Base-by-base conservation (phyloP, 2,113 vertebrate species). In the Gymnorhina tibicen region DNA sequence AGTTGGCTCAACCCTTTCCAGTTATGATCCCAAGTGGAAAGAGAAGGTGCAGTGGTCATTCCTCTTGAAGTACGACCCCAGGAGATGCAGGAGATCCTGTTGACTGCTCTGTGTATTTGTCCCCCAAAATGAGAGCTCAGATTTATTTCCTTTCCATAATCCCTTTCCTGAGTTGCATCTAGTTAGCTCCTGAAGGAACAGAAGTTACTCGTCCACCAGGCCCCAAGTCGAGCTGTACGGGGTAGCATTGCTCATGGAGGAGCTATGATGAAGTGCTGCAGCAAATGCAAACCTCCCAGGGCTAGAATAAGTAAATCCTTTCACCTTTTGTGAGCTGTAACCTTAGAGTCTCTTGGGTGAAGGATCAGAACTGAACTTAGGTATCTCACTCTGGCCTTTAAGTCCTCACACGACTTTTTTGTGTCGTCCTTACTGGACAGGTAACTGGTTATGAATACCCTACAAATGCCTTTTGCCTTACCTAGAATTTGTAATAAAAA, bases 201-300 rank as follows among this genome's bases (percentile, higher is more conserved):
- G 46, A 44, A 66, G 10, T 52, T 32, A 32, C 20, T 21, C 42
- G 41, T 52, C 37, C 11, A 20, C 11, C 13, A 35, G 30, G 27
- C 47, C 6, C 18, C 41, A 46, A 13, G 41, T 4, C 0, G 5
- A 42, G 47, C 3, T 72, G 28, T 8, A 6, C 0, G 0, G 26
- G 24, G 28, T 7, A 46, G 18, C 20, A 3, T 22, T 32, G 30
- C n/a, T 49, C 8, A 2, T 9, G 37, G 26, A 46, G 16, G 58
- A 49, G 5, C 41, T 64, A 7, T 16, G 10, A 23, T n/a, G 16
- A 60, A 80, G 21, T 67, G 11, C 41, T 85, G 75, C 64, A 89
- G 35, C 2, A 16, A 58, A n/a, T 32, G 73, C 28, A 63, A 82
- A 73, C 18, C 24, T 53, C 23, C 55, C 11, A 58, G 49, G 27